These are phyloP conservation scores for Acronicta psi DNA, from an alignment of 2,888 invertebrate genomes.

Conservation along the genomic window DNA sequence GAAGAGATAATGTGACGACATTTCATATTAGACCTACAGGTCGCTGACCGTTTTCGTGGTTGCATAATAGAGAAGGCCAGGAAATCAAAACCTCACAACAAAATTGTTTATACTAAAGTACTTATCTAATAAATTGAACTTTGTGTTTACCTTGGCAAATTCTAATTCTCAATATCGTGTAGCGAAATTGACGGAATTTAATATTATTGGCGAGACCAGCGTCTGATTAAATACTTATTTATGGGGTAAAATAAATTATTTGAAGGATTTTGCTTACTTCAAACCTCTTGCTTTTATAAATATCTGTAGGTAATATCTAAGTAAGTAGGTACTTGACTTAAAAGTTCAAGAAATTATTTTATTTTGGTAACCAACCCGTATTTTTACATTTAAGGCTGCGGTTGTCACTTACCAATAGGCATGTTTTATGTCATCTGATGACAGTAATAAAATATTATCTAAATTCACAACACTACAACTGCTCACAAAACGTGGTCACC, in stretches of 20 bases:
- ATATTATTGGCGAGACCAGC: constrained; percentile 6
- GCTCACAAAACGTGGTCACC: constrained; percentile 19
- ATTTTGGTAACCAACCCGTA: too few species aligned
- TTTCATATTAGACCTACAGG: too few species aligned
- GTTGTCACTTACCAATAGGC: too few species aligned
- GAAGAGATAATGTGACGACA: too few species aligned
- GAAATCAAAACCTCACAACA: background rate
- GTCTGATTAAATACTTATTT: constrained; percentile 20
- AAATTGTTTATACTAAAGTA: background rate
- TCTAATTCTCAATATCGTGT: constrained; percentile 5
- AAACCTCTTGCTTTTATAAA: background rate
- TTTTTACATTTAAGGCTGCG: too few species aligned
- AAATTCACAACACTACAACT: constrained; percentile 9
- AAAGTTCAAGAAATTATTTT: too few species aligned
- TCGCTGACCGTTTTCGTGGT: too few species aligned
- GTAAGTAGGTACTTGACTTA: too few species aligned
- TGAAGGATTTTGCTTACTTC: background rate
- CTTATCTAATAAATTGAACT: constrained; percentile 6
- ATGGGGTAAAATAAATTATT: constrained; percentile 19
- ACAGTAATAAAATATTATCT: too few species aligned
- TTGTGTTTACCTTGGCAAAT: constrained; percentile 8
- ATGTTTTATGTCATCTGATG: too few species aligned
- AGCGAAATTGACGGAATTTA: constrained; percentile 14
- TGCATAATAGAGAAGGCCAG: too few species aligned
- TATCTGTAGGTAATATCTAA: too few species aligned